Conservation (phyloP, 2,888 invertebrate species). For the Sinotaia quadrata region DNA sequence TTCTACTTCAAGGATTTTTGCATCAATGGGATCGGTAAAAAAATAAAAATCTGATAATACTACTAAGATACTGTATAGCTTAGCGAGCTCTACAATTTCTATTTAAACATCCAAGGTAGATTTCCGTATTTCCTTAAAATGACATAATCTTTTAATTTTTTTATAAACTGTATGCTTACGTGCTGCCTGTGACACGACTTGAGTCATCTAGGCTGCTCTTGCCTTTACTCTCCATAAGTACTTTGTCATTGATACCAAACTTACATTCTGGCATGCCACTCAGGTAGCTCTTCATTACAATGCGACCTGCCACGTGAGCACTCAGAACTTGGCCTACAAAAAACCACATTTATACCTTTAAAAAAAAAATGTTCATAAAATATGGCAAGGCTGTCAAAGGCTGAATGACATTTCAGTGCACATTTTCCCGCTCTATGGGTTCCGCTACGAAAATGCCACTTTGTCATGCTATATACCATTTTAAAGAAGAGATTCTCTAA, state of each 20-base stretch:
- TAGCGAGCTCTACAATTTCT: too few species aligned
- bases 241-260: slow-evolving; percentile 99
- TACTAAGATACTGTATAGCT: too few species aligned
- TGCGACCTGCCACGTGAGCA: slow-evolving; percentile 99
- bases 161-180: too few species aligned
- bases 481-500: too few species aligned
- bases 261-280: slow-evolving; percentile 99
- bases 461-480: too few species aligned
- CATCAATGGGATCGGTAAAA: too few species aligned
- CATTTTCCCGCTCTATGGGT: neutral
- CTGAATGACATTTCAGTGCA: neutral
- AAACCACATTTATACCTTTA: neutral
- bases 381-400: neutral
- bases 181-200: slow-evolving; percentile 39
- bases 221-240: slow-evolving; percentile 90
- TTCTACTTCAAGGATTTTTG: too few species aligned
- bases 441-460: too few species aligned
- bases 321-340: slow-evolving; percentile 92
- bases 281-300: slow-evolving; percentile 99
- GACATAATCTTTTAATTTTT: too few species aligned
- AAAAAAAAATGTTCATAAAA: neutral
- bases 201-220: slow-evolving; percentile 67
- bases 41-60: too few species aligned
- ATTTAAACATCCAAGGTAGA: too few species aligned
- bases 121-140: too few species aligned